Conservation (phyloP, 2,113 vertebrate species). For the Puntigrus tetrazona region DNA sequence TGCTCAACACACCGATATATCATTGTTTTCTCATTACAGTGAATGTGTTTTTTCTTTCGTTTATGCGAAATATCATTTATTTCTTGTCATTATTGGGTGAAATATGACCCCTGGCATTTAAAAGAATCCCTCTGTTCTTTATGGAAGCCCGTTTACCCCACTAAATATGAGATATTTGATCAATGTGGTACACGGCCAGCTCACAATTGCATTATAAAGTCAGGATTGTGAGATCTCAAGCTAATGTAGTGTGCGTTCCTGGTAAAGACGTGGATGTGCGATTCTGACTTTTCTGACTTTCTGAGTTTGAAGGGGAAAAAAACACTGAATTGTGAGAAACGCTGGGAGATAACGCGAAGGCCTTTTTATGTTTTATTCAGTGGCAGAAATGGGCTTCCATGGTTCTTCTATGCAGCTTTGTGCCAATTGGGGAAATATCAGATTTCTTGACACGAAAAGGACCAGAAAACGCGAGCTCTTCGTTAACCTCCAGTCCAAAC, state of each 20-base stretch:
- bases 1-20: neutral
- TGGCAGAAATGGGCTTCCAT: neutral
- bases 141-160: neutral
- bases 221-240: no score
- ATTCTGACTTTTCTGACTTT: no score
- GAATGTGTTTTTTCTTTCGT: no score
- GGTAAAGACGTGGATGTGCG: no score
- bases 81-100: neutral
- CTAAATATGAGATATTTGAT: no score
- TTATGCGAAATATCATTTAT: neutral
- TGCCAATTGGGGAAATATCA: neutral
- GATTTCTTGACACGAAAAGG: neutral
- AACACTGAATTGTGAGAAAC: no score
- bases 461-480: neutral
- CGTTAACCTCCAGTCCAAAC: neutral
- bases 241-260: no score
- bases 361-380: neutral
- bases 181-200: no score
- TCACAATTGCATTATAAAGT: no score
- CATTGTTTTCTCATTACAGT: neutral
- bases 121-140: neutral
- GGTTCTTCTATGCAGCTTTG: neutral
- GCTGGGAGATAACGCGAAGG: no score
- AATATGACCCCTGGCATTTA: neutral
- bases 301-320: no score